A percentile compares a stretch with the other conserved stretches of the same genome.
Evolutionary conservation across 2,797 vertebrate genomes (phyloP).

Genomic region (Antennarius maculatus): DNA sequence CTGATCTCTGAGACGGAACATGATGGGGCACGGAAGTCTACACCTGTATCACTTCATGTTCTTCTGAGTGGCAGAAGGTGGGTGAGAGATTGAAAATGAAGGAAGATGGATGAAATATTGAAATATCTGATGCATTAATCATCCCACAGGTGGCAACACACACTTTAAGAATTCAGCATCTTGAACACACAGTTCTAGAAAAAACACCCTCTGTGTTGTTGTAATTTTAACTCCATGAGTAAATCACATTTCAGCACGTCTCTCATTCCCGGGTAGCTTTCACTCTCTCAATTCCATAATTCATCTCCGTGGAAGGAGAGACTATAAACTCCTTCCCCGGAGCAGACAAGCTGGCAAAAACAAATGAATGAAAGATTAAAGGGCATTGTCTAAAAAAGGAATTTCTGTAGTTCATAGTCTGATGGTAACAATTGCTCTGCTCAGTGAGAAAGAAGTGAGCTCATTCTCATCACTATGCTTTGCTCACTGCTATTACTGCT

Average conservation of each 20-base stretch:
- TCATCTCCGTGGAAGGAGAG: conserved; percentile 14
- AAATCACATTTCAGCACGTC: conserved; percentile 41
- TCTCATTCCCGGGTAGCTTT: conserved; percentile 28
- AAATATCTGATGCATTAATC: conserved; percentile 34
- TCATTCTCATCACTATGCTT: conserved; percentile 47
- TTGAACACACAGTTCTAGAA: conserved; percentile 12
- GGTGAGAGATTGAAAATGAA: conserved; percentile 12
- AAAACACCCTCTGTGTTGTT: conserved; percentile 16
- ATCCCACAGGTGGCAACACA: conserved; percentile 17
- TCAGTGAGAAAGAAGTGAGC: conserved; percentile 17
- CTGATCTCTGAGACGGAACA: not conserved
- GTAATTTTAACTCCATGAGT: conserved; percentile 34
- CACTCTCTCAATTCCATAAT: conserved; percentile 31
- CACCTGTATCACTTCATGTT: not conserved
- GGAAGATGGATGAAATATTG: conserved; percentile 25
- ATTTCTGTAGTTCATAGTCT: not conserved
- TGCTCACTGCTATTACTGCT: conserved; percentile 53
- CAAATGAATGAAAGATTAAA: conserved; percentile 19
- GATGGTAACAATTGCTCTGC: conserved; percentile 3
- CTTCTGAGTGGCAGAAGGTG: not conserved
- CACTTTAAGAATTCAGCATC: conserved; percentile 15
- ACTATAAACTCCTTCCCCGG: not conserved
- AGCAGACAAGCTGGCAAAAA: conserved; percentile 14
- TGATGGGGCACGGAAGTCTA: not conserved
- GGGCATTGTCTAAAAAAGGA: conserved; percentile 21